phyloP scores from a whole-genome alignment of 2,888 invertebrate genomes.

The Xanthorhoe designata region DNA sequence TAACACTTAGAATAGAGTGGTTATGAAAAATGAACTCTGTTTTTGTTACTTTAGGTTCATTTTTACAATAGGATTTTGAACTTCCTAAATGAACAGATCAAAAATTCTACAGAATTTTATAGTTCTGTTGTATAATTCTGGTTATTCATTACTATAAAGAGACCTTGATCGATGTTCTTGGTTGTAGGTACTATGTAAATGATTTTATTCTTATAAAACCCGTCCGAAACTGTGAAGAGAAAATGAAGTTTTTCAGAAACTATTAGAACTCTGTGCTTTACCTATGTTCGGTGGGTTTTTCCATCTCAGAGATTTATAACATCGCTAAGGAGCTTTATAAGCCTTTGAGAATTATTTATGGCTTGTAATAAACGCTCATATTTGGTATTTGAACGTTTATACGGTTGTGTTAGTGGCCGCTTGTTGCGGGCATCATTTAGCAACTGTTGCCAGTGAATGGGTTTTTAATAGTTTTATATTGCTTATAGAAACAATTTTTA shows the following conservation, averaged over 20 bases:
- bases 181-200: too few species aligned
- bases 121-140: too few species aligned
- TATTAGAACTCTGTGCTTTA: constrained; percentile 19
- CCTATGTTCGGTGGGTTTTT: constrained; percentile 43
- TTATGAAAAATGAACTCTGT: constrained; percentile 3
- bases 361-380: constrained; percentile 48
- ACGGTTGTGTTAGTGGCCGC: constrained; percentile 41
- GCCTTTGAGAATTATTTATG: constrained; percentile 49
- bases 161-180: too few species aligned
- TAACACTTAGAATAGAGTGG: background rate
- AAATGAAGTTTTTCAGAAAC: background rate
- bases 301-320: constrained; percentile 48
- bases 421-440: constrained; percentile 35
- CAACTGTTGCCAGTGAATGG: constrained; percentile 43
- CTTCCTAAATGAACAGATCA: too few species aligned
- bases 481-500: constrained; percentile 16
- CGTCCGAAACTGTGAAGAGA: background rate
- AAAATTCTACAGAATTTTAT: too few species aligned
- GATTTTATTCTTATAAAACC: background rate
- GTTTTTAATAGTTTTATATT: constrained; percentile 35
- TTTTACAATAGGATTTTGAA: background rate
- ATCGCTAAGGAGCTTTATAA: constrained; percentile 47
- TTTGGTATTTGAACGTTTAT: constrained; percentile 47
- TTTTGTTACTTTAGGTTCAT: background rate
- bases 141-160: too few species aligned